Percentiles rank a stretch among this genome's conserved stretches.
Evolutionary conservation across 2,113 vertebrate species (phyloP).

Genomic region (Antechinus flavipes): DNA sequence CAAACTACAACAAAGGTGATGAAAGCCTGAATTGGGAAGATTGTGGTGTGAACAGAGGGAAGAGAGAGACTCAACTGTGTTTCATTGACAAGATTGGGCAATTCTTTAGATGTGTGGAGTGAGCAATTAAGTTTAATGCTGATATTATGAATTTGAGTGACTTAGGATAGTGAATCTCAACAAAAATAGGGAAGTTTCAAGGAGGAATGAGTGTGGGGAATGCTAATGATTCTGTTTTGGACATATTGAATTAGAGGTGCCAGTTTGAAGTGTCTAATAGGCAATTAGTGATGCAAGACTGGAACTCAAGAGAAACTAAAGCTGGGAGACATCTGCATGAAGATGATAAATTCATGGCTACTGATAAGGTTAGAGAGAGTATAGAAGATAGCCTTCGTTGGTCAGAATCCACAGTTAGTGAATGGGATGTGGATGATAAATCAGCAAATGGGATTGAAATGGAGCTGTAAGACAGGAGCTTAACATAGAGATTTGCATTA

Average conservation of each 20-base stretch:
- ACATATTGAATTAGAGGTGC: background rate
- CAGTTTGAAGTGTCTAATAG: background rate
- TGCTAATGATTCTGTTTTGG: background rate
- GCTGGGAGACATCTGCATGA: background rate
- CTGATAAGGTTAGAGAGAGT: too few relatives aligned
- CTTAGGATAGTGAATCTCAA: background rate
- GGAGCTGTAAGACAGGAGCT: too few relatives aligned
- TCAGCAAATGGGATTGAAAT: too few relatives aligned
- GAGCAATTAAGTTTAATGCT: background rate
- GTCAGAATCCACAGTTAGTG: too few relatives aligned
- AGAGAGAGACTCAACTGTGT: background rate
- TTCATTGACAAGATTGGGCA: background rate
- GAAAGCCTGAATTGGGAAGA: background rate
- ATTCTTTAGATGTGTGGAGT: background rate
- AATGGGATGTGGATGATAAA: too few relatives aligned
- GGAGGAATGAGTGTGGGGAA: background rate
- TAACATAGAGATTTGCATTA: too few relatives aligned
- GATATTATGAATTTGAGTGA: background rate
- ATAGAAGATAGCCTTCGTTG: too few relatives aligned
- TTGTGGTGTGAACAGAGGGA: background rate
- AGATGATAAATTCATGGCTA: background rate
- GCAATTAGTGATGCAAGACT: background rate
- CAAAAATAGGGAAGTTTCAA: background rate
- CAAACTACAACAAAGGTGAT: background rate
- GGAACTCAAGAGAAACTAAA: background rate